Evolutionary conservation across 2,113 vertebrate genomes (phyloP).

Genomic region (Neodon shergylaensis): DNA sequence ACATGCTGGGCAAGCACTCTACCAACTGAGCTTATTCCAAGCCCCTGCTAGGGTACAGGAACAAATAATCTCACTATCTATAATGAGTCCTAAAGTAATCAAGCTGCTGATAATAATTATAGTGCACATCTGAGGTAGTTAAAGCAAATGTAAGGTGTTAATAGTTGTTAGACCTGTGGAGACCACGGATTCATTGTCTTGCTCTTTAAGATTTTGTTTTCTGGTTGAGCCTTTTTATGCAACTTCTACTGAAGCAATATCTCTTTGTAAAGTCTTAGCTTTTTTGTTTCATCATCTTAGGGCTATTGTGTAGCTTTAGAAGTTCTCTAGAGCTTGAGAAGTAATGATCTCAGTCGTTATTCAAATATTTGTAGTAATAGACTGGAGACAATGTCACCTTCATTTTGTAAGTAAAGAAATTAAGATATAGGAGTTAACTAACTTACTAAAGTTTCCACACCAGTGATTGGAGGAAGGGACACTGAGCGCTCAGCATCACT

Average conservation of each 20-base stretch:
- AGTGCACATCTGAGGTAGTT: neutral
- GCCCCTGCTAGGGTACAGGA: neutral
- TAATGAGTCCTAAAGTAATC: slow-evolving; percentile 36
- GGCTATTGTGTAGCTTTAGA: neutral
- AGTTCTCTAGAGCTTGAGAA: slow-evolving; percentile 11
- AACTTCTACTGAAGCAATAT: neutral
- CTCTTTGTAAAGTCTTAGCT: neutral
- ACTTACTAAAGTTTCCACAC: neutral
- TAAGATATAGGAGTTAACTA: slow-evolving; percentile 5
- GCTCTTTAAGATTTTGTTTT: slow-evolving; percentile 46
- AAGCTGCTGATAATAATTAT: neutral
- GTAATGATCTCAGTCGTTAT: slow-evolving; percentile 1
- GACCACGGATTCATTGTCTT: neutral
- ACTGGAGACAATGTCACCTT: neutral
- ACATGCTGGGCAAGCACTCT: neutral
- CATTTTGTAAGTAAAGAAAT: slow-evolving; percentile 11
- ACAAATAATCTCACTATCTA: neutral
- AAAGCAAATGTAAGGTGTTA: slow-evolving; percentile 12
- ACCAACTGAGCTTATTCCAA: neutral
- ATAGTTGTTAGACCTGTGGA: neutral
- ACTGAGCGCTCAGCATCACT: neutral
- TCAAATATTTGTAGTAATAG: slow-evolving; percentile 46
- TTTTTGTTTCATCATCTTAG: slow-evolving; percentile 27
- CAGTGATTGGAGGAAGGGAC: neutral
- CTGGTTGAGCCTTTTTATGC: slow-evolving; percentile 40